Percentiles rank a stretch among this genome's conserved stretches.
Conservation (phyloP, 1,140 invertebrate species). For the Olivierus martensii region DNA sequence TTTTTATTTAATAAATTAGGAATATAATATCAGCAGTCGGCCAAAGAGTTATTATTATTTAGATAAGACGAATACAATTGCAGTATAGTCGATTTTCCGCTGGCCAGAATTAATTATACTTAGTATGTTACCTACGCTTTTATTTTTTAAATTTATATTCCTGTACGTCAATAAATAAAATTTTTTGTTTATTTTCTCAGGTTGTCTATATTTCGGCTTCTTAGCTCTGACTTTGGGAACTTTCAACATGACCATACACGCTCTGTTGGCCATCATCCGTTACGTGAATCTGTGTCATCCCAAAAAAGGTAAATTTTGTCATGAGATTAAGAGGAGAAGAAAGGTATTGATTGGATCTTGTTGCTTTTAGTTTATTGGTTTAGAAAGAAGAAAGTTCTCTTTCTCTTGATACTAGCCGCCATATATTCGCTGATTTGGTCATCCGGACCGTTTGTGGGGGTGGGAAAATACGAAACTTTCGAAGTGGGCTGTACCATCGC, state of each 20-base stretch:
- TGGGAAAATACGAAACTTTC: conserved; percentile 20
- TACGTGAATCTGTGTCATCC: not conserved
- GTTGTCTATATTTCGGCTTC: conserved; percentile 4
- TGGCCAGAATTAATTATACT: too few species aligned
- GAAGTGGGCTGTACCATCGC: conserved; percentile 21
- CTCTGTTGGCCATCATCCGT: not conserved
- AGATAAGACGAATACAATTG: too few species aligned
- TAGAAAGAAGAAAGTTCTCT: not conserved
- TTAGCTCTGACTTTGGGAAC: conserved; percentile 2
- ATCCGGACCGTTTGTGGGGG: conserved; percentile 16
- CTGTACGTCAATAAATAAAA: too few species aligned
- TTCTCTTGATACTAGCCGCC: not conserved
- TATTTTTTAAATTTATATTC: too few species aligned
- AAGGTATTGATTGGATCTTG: too few species aligned
- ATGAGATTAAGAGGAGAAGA: too few species aligned
- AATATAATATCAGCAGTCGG: too few species aligned
- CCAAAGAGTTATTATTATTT: too few species aligned
- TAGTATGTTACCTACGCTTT: too few species aligned
- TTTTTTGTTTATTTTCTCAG: not conserved
- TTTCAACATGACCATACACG: conserved; percentile 2
- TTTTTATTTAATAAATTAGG: too few species aligned
- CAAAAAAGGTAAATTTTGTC: not conserved
- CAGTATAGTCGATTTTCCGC: too few species aligned
- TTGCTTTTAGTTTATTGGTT: not conserved
- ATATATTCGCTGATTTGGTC: conserved; percentile 3